phyloP scores from a whole-genome alignment of 1,140 invertebrate species.

The Brachionus paranguensis region DNA sequence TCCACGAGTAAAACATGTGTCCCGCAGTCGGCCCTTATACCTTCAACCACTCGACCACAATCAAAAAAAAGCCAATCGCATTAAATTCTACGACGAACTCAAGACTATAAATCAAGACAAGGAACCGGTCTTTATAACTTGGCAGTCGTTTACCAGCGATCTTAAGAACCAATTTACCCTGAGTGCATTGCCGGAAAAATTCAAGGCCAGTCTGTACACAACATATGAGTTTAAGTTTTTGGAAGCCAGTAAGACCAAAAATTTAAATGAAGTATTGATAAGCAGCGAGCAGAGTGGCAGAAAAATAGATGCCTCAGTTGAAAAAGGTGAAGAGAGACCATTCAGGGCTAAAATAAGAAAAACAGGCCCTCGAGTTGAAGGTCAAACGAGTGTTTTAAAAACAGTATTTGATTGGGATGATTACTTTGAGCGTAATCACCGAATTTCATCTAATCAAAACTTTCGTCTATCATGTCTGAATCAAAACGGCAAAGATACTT shows the following conservation, averaged over 20 bases:
- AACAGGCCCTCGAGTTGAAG: background rate
- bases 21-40: background rate
- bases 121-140: background rate
- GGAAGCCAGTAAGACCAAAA: background rate
- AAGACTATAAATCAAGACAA: background rate
- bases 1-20: constrained; percentile 18
- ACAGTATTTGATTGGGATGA: constrained; percentile 29
- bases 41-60: background rate
- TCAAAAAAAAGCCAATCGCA: background rate
- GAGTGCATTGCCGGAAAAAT: constrained; percentile 14
- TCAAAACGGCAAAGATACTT: constrained; percentile 9
- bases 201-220: background rate
- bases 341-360: constrained; percentile 12
- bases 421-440: constrained; percentile 32
- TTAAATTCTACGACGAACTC: constrained; percentile 9
- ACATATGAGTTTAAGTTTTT: constrained; percentile 18
- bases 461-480: constrained; percentile 25
- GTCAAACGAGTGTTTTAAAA: background rate
- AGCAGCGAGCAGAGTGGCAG: background rate
- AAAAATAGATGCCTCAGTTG: background rate
- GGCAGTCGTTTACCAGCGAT: constrained; percentile 31
- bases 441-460: constrained; percentile 32
- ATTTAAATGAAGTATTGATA: background rate
- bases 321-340: background rate
- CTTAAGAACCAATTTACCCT: constrained; percentile 7